These are phyloP conservation scores for Colletes collaris DNA, from an alignment of 2,888 invertebrate genomes.

Conservation along the genomic window DNA sequence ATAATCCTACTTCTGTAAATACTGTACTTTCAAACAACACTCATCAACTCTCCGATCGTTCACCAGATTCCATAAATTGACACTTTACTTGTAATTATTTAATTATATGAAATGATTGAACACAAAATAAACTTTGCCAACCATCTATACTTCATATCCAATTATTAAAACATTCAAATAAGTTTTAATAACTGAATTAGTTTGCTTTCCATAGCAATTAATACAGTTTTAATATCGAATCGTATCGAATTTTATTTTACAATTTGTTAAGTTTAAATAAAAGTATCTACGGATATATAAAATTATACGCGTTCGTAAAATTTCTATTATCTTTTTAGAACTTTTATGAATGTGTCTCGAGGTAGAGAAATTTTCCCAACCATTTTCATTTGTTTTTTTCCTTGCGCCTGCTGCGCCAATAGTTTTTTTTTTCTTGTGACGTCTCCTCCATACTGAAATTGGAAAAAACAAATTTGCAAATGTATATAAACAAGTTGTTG, in stretches of 20 bases:
- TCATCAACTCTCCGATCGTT: conserved; percentile 74
- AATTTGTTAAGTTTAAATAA: conserved; percentile 6
- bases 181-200: conserved; percentile 14
- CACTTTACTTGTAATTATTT: conserved; percentile 40
- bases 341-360: conserved; percentile 96
- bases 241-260: conserved; percentile 25
- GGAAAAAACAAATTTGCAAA: too few species aligned
- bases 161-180: conserved; percentile 17
- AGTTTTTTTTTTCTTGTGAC: conserved; percentile 95
- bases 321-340: conserved; percentile 88
- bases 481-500: too few species aligned
- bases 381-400: conserved; percentile 96
- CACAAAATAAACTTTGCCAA: conserved; percentile 16
- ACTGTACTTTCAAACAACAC: conserved; percentile 69
- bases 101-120: conserved; percentile 16
- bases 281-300: background rate
- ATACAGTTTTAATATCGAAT: background rate
- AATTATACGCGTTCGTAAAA: conserved; percentile 5
- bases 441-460: conserved; percentile 94
- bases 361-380: conserved; percentile 96
- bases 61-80: conserved; percentile 75
- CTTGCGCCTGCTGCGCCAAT: conserved; percentile 94
- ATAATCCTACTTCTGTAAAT: conserved; percentile 68
- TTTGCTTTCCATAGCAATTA: conserved; percentile 25
- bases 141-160: background rate